Conservation (phyloP, 2,888 invertebrate species). For the Euzetes globulus region DNA sequence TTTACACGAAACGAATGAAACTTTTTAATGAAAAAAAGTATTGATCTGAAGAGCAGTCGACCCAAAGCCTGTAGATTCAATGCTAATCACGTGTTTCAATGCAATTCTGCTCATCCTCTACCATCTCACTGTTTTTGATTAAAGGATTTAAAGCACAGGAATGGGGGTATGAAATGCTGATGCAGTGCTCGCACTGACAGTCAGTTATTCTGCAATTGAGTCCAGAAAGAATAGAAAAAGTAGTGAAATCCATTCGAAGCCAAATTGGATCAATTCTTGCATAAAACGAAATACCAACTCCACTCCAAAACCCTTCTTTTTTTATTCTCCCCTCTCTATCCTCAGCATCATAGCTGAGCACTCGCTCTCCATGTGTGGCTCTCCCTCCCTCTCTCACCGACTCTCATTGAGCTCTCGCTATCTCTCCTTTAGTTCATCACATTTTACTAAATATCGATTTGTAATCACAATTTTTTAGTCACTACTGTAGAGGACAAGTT, state of each 20-base stretch:
- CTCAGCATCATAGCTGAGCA: too few relatives aligned
- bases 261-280: constrained; percentile 30
- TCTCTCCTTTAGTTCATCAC: constrained; percentile 26
- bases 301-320: constrained; percentile 1
- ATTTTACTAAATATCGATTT: constrained; percentile 31
- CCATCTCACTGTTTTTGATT: constrained; percentile 30
- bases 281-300: constrained; percentile 18
- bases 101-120: constrained; percentile 18
- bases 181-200: not conserved
- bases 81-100: constrained; percentile 26
- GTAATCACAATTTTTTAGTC: constrained; percentile 33
- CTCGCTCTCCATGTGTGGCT: not conserved
- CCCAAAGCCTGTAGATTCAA: constrained; percentile 30
- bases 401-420: not conserved
- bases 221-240: constrained; percentile 13
- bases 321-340: constrained; percentile 11
- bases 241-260: constrained; percentile 4
- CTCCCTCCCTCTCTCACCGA: not conserved
- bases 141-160: constrained; percentile 27
- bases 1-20: not conserved
- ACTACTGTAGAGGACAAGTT: constrained; percentile 12
- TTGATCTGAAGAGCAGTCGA: constrained; percentile 6
- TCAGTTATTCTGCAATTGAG: constrained; percentile 11
- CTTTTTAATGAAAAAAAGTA: constrained; percentile 30
- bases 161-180: constrained; percentile 23